These are phyloP conservation scores for Heterohyrax brucei DNA, from an alignment of 2,797 vertebrate species.

Conservation along the genomic window DNA sequence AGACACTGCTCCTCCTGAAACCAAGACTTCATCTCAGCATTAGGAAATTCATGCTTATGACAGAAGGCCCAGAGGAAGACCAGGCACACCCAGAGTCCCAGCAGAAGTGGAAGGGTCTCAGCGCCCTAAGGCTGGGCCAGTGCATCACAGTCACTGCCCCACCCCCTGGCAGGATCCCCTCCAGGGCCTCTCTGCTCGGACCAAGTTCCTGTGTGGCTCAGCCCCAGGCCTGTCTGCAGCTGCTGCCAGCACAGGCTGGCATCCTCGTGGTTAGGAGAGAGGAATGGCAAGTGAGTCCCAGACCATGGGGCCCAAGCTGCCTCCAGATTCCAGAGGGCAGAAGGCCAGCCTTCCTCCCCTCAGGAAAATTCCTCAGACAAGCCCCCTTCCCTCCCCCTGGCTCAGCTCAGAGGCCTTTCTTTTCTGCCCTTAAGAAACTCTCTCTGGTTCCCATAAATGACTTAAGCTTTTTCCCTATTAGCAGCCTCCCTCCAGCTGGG, in stretches of 20 bases:
- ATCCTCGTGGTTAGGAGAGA: accelerated
- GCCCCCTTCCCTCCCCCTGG: background rate
- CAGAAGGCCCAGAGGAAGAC: too few relatives aligned
- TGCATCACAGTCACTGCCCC: accelerated
- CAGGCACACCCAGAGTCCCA: background rate
- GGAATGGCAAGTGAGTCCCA: background rate
- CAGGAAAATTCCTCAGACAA: background rate
- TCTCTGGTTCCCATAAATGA: conserved; percentile 55
- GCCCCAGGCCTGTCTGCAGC: background rate
- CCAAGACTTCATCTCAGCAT: accelerated
- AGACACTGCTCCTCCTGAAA: background rate
- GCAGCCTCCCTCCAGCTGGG: conserved; percentile 70
- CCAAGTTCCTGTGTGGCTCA: too few relatives aligned
- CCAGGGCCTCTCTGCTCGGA: too few relatives aligned
- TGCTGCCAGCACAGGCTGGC: accelerated
- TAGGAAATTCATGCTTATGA: too few relatives aligned
- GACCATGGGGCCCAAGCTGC: background rate
- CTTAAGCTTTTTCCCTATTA: conserved; percentile 59
- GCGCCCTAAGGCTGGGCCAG: accelerated
- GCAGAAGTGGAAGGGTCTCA: background rate
- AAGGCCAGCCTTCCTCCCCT: background rate
- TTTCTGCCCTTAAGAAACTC: background rate
- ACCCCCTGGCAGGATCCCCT: too few relatives aligned
- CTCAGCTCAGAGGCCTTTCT: conserved; percentile 34
- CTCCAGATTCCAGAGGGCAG: background rate